A percentile compares a stretch with the other conserved stretches of the same genome.
phyloP scores from a whole-genome alignment of 2,113 vertebrate genomes.

The Eretmochelys imbricata region DNA sequence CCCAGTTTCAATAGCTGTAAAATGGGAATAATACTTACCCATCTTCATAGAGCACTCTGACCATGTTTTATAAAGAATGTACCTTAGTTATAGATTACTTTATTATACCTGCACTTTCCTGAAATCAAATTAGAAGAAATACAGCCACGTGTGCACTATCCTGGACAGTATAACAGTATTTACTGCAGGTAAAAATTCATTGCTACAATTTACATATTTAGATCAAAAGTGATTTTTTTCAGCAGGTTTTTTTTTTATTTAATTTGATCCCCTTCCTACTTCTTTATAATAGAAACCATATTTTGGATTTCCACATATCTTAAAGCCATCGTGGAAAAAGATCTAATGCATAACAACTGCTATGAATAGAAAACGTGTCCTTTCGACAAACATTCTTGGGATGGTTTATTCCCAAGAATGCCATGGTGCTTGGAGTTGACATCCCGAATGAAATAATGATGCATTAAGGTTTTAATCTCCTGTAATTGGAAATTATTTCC shows the following conservation, averaged over 20 bases:
- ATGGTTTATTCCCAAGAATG: neutral
- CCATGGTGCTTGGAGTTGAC: neutral
- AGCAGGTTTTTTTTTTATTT: neutral
- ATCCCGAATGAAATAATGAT: neutral
- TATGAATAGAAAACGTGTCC: neutral
- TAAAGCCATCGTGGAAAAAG: neutral
- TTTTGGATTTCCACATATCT: rapidly evolving
- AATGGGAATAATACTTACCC: neutral
- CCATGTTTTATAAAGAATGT: neutral
- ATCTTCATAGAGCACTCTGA: neutral
- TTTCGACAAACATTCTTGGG: neutral
- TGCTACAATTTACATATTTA: neutral
- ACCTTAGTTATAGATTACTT: neutral
- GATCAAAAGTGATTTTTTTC: neutral
- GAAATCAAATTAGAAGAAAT: neutral
- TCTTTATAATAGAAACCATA: neutral
- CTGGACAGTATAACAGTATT: neutral
- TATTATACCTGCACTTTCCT: too few species aligned
- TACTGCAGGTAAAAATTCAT: neutral
- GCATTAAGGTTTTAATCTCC: conserved; percentile 15
- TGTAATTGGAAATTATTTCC: neutral
- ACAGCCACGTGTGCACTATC: neutral
- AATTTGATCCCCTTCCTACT: neutral
- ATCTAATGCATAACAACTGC: neutral
- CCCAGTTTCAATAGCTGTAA: neutral